Evolutionary conservation across 2,113 vertebrate genomes (phyloP).

Genomic region (Pitta sordida): DNA sequence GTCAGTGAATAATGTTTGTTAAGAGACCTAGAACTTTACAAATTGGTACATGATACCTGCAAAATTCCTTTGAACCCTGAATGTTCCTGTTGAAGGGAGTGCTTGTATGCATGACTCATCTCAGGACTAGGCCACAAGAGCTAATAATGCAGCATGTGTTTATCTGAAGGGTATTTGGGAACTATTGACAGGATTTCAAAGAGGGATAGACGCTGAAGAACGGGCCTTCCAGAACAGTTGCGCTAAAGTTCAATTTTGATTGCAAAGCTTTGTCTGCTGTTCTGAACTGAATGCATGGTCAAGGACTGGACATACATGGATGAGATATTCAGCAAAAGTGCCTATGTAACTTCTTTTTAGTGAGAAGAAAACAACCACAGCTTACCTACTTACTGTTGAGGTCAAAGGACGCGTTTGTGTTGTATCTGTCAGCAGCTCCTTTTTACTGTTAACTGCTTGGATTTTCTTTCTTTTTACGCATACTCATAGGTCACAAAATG

Average conservation of each 20-base stretch:
- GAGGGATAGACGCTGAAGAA: not conserved
- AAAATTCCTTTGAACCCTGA: not conserved
- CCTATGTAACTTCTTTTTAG: not conserved
- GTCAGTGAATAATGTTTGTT: not conserved
- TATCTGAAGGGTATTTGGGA: not conserved
- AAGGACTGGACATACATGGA: not conserved
- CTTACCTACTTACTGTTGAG: not conserved
- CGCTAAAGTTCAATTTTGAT: not conserved
- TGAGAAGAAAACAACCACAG: not conserved
- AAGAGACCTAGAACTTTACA: not conserved
- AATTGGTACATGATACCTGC: not conserved
- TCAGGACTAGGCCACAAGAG: not conserved
- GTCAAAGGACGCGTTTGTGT: not conserved
- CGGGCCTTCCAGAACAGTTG: not conserved
- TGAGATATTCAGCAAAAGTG: not conserved
- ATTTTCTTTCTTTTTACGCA: slow-evolving; percentile 31
- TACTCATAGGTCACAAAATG: slow-evolving; percentile 78
- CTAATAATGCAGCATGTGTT: not conserved
- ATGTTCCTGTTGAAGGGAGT: not conserved
- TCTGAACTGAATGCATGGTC: not conserved
- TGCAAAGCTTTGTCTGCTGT: not conserved
- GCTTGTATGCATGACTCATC: not conserved
- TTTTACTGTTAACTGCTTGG: slow-evolving; percentile 17
- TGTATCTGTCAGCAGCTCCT: not conserved
- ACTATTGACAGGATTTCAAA: not conserved